Evolutionary conservation across 92 coral and sea anemone species (phyloP).

Genomic region (Porites lobata): DNA sequence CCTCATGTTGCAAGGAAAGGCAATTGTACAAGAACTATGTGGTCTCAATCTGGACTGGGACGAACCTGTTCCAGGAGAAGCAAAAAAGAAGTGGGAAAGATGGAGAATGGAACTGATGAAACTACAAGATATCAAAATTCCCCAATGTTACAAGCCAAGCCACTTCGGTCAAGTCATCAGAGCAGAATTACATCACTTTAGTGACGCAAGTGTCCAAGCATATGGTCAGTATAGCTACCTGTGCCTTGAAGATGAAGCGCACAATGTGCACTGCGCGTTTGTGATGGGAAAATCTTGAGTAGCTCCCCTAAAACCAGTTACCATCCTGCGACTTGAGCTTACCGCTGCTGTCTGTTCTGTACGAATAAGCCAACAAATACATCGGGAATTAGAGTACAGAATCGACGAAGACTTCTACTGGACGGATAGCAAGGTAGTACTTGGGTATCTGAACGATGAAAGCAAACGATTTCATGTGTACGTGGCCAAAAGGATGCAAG

Average conservation of each 20-base stretch:
- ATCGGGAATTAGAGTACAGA: conserved; percentile 30
- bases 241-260: neutral
- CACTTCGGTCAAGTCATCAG: conserved; percentile 40
- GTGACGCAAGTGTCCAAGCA: conserved; percentile 52
- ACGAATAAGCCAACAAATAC: conserved; percentile 20
- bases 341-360: conserved; percentile 32
- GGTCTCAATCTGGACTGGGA: conserved; percentile 46
- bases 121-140: conserved; percentile 22
- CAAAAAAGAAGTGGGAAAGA: conserved; percentile 24
- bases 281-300: conserved; percentile 48
- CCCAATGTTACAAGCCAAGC: conserved; percentile 54
- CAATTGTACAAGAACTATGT: conserved; percentile 56
- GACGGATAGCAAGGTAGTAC: conserved; percentile 6
- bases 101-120: conserved; percentile 26
- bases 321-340: conserved; percentile 43
- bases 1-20: conserved; percentile 47
- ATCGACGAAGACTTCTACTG: conserved; percentile 5
- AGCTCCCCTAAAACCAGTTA: conserved; percentile 35
- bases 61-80: conserved; percentile 40
- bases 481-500: conserved; percentile 42
- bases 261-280: conserved; percentile 28
- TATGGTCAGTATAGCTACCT: conserved; percentile 48
- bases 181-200: conserved; percentile 53
- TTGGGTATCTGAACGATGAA: conserved; percentile 32
- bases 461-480: conserved; percentile 35